These are phyloP conservation scores for Epinephelus lanceolatus DNA, from an alignment of 2,113 vertebrate genomes.

Conservation along the genomic window DNA sequence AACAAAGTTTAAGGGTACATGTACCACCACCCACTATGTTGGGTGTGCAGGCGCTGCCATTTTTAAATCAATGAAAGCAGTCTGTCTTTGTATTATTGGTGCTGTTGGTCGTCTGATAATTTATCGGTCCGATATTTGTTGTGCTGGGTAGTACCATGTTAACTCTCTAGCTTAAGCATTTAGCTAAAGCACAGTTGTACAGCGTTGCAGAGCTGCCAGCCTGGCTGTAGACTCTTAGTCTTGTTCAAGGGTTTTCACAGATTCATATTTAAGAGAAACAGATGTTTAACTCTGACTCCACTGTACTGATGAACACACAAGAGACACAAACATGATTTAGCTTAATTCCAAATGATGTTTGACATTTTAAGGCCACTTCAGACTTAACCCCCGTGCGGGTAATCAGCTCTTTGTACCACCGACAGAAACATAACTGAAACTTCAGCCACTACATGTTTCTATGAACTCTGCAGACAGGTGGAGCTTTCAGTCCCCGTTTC, in stretches of 20 bases:
- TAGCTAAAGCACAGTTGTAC: background rate
- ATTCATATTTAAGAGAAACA: background rate
- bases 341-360: no score
- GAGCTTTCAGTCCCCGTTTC: background rate
- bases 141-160: background rate
- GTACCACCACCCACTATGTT: no score
- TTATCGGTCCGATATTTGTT: no score
- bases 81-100: no score
- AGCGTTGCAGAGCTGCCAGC: background rate
- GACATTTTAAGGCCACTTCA: background rate
- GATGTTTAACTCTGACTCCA: background rate
- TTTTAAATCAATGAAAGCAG: no score
- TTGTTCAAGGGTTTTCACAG: background rate
- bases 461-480: constrained; percentile 3
- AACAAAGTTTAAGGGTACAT: no score
- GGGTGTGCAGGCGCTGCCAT: no score
- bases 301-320: background rate
- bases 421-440: constrained; percentile 51
- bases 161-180: background rate
- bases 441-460: background rate
- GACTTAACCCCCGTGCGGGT: background rate
- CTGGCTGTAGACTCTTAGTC: background rate
- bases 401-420: background rate
- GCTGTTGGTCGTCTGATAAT: no score
- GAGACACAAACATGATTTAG: background rate